These are phyloP conservation scores for Papilio helenus DNA, from an alignment of 1,140 invertebrate genomes.

Conservation along the genomic window DNA sequence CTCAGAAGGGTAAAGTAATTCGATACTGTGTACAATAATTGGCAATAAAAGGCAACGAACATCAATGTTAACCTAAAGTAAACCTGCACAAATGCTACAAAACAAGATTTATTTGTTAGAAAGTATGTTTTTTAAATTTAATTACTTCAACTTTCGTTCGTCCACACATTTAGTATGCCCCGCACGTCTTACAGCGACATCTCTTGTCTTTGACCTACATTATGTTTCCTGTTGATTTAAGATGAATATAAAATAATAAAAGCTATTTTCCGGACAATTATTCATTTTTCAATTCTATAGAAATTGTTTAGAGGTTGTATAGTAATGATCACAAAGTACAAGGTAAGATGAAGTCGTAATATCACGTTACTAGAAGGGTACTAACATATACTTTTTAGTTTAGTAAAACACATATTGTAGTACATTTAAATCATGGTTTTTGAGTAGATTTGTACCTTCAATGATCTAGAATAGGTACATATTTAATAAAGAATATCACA, in stretches of 20 bases:
- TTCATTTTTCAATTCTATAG: not conserved
- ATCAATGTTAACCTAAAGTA: not conserved
- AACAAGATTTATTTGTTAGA: slow-evolving; percentile 4
- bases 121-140: slow-evolving; percentile 18
- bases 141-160: slow-evolving; percentile 14
- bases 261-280: slow-evolving; percentile 12
- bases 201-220: slow-evolving; percentile 13
- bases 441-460: no score
- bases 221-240: slow-evolving; percentile 20
- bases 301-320: not conserved
- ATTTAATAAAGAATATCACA: not conserved
- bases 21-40: not conserved
- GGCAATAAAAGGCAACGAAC: not conserved
- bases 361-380: not conserved
- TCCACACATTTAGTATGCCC: not conserved
- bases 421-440: no score
- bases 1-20: no score
- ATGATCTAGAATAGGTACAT: not conserved
- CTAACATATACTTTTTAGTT: not conserved
- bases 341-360: not conserved
- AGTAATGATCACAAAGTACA: not conserved
- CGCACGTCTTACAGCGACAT: slow-evolving; percentile 11
- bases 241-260: not conserved
- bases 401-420: not conserved
- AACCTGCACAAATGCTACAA: not conserved